A percentile compares a stretch with the other conserved stretches of the same genome.
Evolutionary conservation across 2,113 vertebrate genomes (phyloP).

Genomic region (Oryzias woworae): DNA sequence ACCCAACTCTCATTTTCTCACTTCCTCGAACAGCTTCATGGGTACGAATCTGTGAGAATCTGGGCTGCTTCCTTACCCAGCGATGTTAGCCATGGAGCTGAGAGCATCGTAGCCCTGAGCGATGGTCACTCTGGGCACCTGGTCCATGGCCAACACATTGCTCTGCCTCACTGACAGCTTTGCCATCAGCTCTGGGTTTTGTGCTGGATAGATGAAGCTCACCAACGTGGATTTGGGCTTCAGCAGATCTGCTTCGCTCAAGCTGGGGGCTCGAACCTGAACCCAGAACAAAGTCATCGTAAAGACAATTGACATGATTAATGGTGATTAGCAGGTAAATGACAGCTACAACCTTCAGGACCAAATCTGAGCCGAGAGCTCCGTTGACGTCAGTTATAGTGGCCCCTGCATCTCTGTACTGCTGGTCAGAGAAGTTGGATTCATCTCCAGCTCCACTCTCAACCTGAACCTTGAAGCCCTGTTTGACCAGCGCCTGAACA

Average conservation of each 20-base stretch:
- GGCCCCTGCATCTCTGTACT: conserved; percentile 65
- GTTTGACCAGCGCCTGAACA: conserved; percentile 75
- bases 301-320: not conserved
- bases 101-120: conserved; percentile 81
- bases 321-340: not conserved
- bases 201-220: conserved; percentile 79
- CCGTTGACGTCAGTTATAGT: conserved; percentile 68
- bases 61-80: conserved; percentile 61
- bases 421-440: conserved; percentile 76
- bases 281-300: not conserved
- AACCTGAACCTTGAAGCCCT: conserved; percentile 75
- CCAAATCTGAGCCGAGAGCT: conserved; percentile 68
- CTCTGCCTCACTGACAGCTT: conserved; percentile 71
- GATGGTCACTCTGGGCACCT: conserved; percentile 82
- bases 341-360: conserved; percentile 68
- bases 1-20: not conserved
- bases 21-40: conserved; percentile 26
- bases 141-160: conserved; percentile 78
- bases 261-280: conserved; percentile 70
- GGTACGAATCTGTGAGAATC: conserved; percentile 3
- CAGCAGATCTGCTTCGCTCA: conserved; percentile 72
- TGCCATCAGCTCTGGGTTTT: conserved; percentile 77
- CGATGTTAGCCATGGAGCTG: conserved; percentile 81
- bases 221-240: conserved; percentile 72
- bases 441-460: conserved; percentile 74